Evolutionary conservation across 1,140 invertebrate species (phyloP).

Genomic region (Eumeta japonica): DNA sequence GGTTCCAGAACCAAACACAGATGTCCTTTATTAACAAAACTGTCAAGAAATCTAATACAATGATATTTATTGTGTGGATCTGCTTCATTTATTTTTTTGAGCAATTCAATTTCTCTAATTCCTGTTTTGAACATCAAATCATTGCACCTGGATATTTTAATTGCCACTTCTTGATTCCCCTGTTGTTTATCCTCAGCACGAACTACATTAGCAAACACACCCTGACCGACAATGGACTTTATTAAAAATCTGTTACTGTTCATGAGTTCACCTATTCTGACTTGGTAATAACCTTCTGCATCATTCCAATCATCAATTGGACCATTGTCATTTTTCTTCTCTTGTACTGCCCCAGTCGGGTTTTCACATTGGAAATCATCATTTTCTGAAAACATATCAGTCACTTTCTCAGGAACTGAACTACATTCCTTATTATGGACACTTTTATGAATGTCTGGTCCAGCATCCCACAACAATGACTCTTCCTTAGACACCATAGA

Average conservation of each 20-base stretch:
- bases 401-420: slow-evolving; percentile 18
- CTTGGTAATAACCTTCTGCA: slow-evolving; percentile 95
- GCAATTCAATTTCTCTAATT: slow-evolving; percentile 90
- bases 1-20: slow-evolving; percentile 98
- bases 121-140: slow-evolving; percentile 99
- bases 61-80: slow-evolving; percentile 97
- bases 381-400: slow-evolving; percentile 50
- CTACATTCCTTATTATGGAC: not conserved
- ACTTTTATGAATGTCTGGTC: slow-evolving; percentile 7
- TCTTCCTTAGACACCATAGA: slow-evolving; percentile 10
- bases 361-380: slow-evolving; percentile 50
- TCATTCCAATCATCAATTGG: slow-evolving; percentile 98
- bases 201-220: slow-evolving; percentile 97
- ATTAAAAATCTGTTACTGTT: slow-evolving; percentile 85
- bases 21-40: slow-evolving; percentile 94
- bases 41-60: slow-evolving; percentile 84
- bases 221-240: slow-evolving; percentile 95
- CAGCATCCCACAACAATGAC: slow-evolving; percentile 3
- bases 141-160: slow-evolving; percentile 99
- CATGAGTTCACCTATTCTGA: slow-evolving; percentile 90
- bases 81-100: slow-evolving; percentile 91
- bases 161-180: slow-evolving; percentile 87
- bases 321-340: slow-evolving; percentile 73
- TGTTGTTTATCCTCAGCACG: slow-evolving; percentile 84
- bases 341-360: slow-evolving; percentile 70